phyloP scores from a whole-genome alignment of 2,888 invertebrate species.

The Falcaria lacertinaria region DNA sequence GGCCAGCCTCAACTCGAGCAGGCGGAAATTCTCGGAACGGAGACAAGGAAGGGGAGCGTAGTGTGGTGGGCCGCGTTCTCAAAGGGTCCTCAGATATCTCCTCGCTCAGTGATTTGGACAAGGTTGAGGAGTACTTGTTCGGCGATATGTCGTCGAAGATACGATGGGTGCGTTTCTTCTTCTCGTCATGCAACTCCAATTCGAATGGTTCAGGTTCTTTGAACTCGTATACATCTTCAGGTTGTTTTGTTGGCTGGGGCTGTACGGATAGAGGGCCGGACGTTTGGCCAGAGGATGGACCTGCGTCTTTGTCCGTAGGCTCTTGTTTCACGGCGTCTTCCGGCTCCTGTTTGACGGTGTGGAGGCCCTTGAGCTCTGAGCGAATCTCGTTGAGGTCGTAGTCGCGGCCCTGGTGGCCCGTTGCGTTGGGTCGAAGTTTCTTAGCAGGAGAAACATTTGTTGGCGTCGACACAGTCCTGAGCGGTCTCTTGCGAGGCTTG shows the following conservation, averaged over 20 bases:
- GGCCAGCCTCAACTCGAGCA: conserved; percentile 51
- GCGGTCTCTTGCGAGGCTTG: conserved; percentile 63
- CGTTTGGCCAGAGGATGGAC: conserved; percentile 19
- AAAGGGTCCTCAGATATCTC: conserved; percentile 74
- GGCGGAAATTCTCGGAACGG: conserved; percentile 64
- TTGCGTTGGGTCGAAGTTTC: conserved; percentile 45
- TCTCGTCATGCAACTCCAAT: conserved; percentile 84
- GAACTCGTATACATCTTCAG: conserved; percentile 90
- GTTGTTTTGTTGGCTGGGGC: conserved; percentile 55
- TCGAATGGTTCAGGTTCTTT: conserved; percentile 94
- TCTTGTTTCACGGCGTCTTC: conserved; percentile 57
- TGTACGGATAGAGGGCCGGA: conserved; percentile 35
- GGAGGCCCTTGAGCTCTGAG: conserved; percentile 89
- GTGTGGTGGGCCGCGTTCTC: conserved; percentile 44
- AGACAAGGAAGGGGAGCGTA: conserved; percentile 66
- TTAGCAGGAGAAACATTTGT: conserved; percentile 56
- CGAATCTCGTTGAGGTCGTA: conserved; percentile 92
- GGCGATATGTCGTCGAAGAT: conserved; percentile 76
- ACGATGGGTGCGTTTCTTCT: conserved; percentile 72
- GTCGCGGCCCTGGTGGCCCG: conserved; percentile 78
- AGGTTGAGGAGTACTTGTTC: conserved; percentile 65
- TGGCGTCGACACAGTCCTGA: conserved; percentile 54
- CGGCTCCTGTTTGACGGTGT: conserved; percentile 70
- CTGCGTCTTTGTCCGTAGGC: conserved; percentile 39
- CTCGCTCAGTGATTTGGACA: conserved; percentile 75